phyloP scores from a whole-genome alignment of 2,113 vertebrate species.

The Acrocephalus kingi region DNA sequence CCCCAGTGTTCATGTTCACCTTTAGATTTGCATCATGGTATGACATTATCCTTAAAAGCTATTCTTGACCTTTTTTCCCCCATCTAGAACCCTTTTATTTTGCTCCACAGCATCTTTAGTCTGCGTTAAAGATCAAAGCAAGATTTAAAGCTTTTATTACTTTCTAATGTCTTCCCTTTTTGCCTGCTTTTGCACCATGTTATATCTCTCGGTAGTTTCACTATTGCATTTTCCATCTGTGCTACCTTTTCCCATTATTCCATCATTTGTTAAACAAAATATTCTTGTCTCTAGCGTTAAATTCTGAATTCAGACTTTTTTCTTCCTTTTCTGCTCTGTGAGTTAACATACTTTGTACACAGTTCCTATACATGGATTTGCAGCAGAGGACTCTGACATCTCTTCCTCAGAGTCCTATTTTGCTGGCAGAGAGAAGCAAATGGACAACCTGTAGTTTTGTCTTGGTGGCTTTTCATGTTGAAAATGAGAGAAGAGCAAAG shows the following conservation, averaged over 20 bases:
- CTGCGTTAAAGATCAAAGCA: conserved; percentile 47
- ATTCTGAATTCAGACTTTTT: neutral
- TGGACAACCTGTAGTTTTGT: neutral
- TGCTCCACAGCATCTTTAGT: conserved; percentile 30
- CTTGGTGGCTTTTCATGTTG: neutral
- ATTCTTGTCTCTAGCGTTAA: neutral
- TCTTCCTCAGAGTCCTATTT: neutral
- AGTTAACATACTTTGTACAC: neutral
- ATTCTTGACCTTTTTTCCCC: neutral
- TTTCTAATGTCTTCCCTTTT: conserved; percentile 52
- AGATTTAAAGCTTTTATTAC: conserved; percentile 59
- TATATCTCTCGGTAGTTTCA: neutral
- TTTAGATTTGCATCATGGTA: conserved; percentile 1
- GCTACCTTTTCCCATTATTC: neutral
- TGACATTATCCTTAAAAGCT: conserved; percentile 14
- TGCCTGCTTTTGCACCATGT: neutral
- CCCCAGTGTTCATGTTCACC: neutral
- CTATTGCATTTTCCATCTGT: neutral
- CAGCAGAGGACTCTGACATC: neutral
- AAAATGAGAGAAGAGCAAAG: neutral
- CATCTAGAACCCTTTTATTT: conserved; percentile 42
- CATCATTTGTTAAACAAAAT: neutral
- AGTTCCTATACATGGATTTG: neutral
- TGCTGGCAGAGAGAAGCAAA: neutral
- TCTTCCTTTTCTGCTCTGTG: neutral